Evolutionary conservation across 2,113 vertebrate species (phyloP), one percentile per base, ranked within the genome.

Genomic region (Cyanistes caeruleus): DNA sequence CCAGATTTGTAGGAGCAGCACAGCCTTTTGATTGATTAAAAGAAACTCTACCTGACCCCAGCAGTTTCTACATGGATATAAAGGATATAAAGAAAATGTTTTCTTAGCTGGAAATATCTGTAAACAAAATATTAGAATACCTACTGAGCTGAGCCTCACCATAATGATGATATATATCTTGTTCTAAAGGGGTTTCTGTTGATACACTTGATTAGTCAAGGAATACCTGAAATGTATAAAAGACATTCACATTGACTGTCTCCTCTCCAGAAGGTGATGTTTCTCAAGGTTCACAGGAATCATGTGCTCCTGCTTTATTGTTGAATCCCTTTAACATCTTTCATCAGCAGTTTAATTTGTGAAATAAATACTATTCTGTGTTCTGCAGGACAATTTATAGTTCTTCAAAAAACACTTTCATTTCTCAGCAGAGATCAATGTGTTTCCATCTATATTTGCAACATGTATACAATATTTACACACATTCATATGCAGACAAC

Each of bases 281-380:
- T 88, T 83, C 86, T 88, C 35, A 51, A 33, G 16, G 33, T n/a
- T 89, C 64, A 74, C 8, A 72, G 43, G 33, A 59, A 69, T 48
- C 41, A 20, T 3, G 12, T 69, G 28, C 22, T 62, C 22, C 30
- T 33, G 9, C 20, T 60, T 67, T 56, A 51, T 4, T 51, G 37
- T 18, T 27, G 13, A 89, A 77, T 58, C 0, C 5, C 52, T 75
- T 27, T 37, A 63, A 72, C 0, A 0, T 44, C 46, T 79, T 74
- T 43, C 49, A 65, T 87, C 43, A 49, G 53, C 52, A 59, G 67
- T 53, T 30, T 75, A 7, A 55, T 75, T 84, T 11, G 27, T 51
- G 16, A 48, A 75, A 82, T 23, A 80, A 94, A 91, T 11, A 52
- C 31, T 48, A 8, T 27, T 70, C 52, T 63, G 39, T 46, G 52